A percentile compares a stretch with the other conserved stretches of the same genome.
Evolutionary conservation across 2,113 vertebrate species (phyloP).

Genomic region (Pangasianodon gigas): DNA sequence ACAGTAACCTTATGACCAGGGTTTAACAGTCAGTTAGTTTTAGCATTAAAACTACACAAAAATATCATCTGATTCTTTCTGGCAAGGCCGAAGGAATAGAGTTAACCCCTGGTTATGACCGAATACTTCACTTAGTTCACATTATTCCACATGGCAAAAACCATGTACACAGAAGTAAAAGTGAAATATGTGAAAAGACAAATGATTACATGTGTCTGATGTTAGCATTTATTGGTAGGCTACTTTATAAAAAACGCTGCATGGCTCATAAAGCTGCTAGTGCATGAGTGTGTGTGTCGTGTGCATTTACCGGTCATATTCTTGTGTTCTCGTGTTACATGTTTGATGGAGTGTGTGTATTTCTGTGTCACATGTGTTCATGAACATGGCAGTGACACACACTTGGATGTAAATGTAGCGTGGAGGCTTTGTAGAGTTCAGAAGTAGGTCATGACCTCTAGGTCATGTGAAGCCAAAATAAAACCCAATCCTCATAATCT

Average conservation of each 20-base stretch:
- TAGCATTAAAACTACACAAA: not conserved
- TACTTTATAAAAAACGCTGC: not conserved
- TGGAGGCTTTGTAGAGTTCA: constrained; percentile 1
- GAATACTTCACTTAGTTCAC: not conserved
- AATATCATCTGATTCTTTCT: not conserved
- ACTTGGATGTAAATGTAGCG: not conserved
- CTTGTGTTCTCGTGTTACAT: constrained; percentile 42
- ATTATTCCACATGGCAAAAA: not conserved
- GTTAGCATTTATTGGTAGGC: not conserved
- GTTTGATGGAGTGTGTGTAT: constrained; percentile 36
- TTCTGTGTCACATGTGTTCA: constrained; percentile 46
- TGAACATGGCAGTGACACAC: constrained; percentile 28
- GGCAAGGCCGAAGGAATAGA: not conserved
- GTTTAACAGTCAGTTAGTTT: not conserved
- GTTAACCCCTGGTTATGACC: not conserved
- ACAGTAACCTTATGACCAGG: not conserved
- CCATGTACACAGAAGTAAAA: not conserved
- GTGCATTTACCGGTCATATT: constrained; percentile 32
- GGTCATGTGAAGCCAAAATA: constrained; percentile 7
- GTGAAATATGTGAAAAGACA: not conserved
- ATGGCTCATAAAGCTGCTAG: not conserved
- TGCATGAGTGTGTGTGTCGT: constrained; percentile 18
- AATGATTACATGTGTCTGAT: not conserved
- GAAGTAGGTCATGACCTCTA: constrained; percentile 17
- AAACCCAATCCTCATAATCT: not conserved